Base-by-base conservation (phyloP, 2,888 invertebrate species). In the Teleiodes luculella region DNA sequence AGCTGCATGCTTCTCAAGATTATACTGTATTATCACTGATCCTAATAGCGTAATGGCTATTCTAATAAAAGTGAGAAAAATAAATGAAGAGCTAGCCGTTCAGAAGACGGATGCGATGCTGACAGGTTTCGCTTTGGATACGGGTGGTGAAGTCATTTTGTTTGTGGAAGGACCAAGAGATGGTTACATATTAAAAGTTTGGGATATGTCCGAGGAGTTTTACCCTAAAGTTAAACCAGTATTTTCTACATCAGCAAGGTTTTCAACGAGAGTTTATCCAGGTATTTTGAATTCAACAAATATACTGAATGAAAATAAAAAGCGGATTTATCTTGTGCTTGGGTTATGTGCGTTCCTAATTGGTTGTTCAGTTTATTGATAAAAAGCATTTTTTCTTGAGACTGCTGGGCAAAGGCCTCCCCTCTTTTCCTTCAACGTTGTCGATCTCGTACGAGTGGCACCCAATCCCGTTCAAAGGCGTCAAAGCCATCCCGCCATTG, bases 51-150 rank as follows among this genome's bases (percentile, higher is more conserved):
- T 73, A 3, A 72, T 71, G 60, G 33, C 58, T 7, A 59, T 84
- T 36, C 52, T 83, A 13, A 62, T 62, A 41, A 57, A 62, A 57
- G 74, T 88, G 41, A 62, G 63, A 10, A 70, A 75, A 35, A 70
- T 82, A 3, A 88, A 88, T 57, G 74, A 76, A 35, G 58, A 64
- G 2, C 47, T 70, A 10, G 33, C 64, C 11, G 20, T 55, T 10
- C 63, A 57, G 0, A 62, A 57, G 4, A 69, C 31, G 54, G 57
- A 70, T 6, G 66, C 75, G 7, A 51, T 76, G 33, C 55, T 89
- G 35, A 80, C 87, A 18, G 88, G 88, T 3, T 88, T 87, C 62
- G 76, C 74, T 24, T 18, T 87, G n/a, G 85, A 88, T 59, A 73
- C 75, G 1, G 83, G 86, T 0, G 70, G 74, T 53, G 59, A 59